A percentile compares a stretch with the other conserved stretches of the same genome.
phyloP scores from a whole-genome alignment of 1,140 invertebrate genomes.

The Ostrea edulis region DNA sequence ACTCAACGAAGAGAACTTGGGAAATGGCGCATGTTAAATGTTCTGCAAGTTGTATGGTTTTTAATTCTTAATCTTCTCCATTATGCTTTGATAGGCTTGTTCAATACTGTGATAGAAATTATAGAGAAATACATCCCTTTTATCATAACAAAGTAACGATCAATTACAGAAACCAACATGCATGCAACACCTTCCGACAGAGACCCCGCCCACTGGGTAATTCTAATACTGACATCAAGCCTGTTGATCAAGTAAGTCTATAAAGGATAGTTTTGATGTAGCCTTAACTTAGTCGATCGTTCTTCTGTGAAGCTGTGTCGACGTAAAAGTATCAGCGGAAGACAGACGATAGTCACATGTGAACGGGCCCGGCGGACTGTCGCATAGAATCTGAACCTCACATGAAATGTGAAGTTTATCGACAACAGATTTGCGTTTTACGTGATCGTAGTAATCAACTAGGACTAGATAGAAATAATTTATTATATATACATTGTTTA shows the following conservation, averaged over 20 bases:
- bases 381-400: constrained; percentile 15
- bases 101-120: neutral
- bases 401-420: constrained; percentile 31
- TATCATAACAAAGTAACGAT: neutral
- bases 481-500: constrained; percentile 33
- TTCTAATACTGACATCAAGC: constrained; percentile 7
- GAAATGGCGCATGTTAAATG: neutral
- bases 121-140: neutral
- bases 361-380: neutral
- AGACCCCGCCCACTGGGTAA: constrained; percentile 6
- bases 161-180: neutral
- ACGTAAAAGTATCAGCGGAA: constrained; percentile 16
- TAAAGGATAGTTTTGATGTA: constrained; percentile 17
- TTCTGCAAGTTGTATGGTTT: neutral
- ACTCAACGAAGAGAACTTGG: neutral
- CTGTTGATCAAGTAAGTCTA: constrained; percentile 3
- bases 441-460: constrained; percentile 14
- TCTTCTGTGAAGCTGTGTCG: constrained; percentile 1
- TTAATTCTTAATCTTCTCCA: neutral
- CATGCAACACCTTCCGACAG: neutral
- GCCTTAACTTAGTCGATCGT: constrained; percentile 5
- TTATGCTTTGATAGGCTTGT: neutral
- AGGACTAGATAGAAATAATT: constrained; percentile 33
- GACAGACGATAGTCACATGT: neutral
- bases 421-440: neutral